phyloP scores from a whole-genome alignment of 2,888 invertebrate genomes.

The Agelastica alni region DNA sequence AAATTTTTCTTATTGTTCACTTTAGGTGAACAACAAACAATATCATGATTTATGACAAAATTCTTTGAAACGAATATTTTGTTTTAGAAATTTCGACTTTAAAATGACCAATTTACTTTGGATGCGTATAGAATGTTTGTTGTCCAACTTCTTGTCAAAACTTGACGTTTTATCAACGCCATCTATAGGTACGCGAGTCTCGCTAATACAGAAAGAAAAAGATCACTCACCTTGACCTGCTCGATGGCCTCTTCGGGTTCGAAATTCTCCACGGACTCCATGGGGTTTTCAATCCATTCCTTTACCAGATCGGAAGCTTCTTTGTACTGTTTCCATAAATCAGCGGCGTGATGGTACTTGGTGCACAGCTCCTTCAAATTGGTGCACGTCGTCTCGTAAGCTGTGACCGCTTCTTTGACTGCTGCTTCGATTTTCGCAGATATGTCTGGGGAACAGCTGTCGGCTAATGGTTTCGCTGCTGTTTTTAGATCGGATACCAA shows the following conservation, averaged over 20 bases:
- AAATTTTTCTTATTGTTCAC: too few relatives aligned
- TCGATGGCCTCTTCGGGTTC: constrained; percentile 72
- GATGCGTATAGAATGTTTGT: too few relatives aligned
- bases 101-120: too few relatives aligned
- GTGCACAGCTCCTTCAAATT: constrained; percentile 76
- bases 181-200: too few relatives aligned
- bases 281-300: constrained; percentile 76
- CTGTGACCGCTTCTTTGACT: constrained; percentile 76
- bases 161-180: too few relatives aligned
- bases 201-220: too few relatives aligned
- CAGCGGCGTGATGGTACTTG: constrained; percentile 79
- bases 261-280: constrained; percentile 71
- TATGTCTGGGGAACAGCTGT: constrained; percentile 71
- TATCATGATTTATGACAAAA: too few relatives aligned
- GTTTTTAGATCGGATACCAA: constrained; percentile 71
- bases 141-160: too few relatives aligned
- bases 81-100: too few relatives aligned
- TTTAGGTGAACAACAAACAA: too few relatives aligned
- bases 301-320: constrained; percentile 78
- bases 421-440: constrained; percentile 74
- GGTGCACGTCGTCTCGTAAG: constrained; percentile 79
- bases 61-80: too few relatives aligned
- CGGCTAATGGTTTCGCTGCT: constrained; percentile 73
- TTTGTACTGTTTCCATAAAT: constrained; percentile 79
- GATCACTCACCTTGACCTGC: constrained; percentile 71